These are phyloP conservation scores for Drosophila tsacasi DNA, from an alignment of 1,140 invertebrate genomes.

Conservation along the genomic window DNA sequence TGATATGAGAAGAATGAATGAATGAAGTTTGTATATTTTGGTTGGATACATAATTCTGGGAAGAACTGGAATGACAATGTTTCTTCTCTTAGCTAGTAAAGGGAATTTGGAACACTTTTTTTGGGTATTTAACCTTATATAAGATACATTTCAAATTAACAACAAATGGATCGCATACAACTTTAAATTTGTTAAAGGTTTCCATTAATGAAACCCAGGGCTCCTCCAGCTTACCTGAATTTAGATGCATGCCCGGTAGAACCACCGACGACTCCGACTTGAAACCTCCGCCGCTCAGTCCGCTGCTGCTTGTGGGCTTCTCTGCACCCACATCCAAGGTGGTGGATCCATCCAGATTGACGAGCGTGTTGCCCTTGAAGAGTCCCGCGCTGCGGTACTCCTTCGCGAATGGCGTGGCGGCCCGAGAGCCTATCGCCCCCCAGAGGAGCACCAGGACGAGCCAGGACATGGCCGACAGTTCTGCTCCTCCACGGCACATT, in stretches of 20 bases:
- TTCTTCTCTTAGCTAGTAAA: background rate
- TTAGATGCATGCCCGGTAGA: conserved; percentile 52
- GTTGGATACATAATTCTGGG: conserved; percentile 14
- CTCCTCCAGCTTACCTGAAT: background rate
- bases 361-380: conserved; percentile 64
- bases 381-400: conserved; percentile 70
- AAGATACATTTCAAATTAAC: background rate
- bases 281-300: conserved; percentile 29
- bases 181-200: background rate
- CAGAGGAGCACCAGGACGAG: conserved; percentile 32
- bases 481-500: conserved; percentile 57
- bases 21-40: conserved; percentile 23
- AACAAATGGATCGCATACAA: background rate
- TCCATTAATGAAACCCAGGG: background rate
- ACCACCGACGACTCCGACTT: conserved; percentile 71
- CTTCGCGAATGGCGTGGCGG: conserved; percentile 70
- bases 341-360: conserved; percentile 63
- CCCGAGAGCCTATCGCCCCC: conserved; percentile 40
- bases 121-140: background rate
- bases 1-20: conserved; percentile 36
- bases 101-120: background rate
- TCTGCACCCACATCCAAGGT: conserved; percentile 63
- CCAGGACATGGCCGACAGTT: conserved; percentile 48
- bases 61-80: background rate
- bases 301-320: conserved; percentile 51